Conservation (phyloP, 2,888 invertebrate genomes). For the Abrostola tripartita region DNA sequence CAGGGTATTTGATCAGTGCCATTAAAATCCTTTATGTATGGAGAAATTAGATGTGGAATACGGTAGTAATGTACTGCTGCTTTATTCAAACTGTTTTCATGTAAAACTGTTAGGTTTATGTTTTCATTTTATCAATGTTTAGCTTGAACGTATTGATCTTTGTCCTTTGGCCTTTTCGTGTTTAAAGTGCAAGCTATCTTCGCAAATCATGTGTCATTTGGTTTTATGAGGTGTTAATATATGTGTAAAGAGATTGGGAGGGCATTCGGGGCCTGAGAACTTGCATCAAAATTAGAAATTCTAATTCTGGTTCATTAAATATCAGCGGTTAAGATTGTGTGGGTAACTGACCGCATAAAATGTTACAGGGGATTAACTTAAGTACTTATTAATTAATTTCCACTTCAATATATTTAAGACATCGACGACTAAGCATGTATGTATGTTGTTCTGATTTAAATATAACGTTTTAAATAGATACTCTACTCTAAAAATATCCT, state of each 20-base stretch:
- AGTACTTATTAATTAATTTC: background rate
- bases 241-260: constrained; percentile 40
- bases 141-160: constrained; percentile 29
- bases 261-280: constrained; percentile 20
- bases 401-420: too few relatives aligned
- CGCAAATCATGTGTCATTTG: constrained; percentile 44
- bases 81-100: constrained; percentile 13
- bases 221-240: constrained; percentile 43
- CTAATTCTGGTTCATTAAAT: background rate
- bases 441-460: too few relatives aligned
- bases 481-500: background rate
- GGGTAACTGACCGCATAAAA: background rate
- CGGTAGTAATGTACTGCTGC: constrained; percentile 25
- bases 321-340: background rate
- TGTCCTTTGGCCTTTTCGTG: constrained; percentile 23
- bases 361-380: background rate
- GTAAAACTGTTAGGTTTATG: constrained; percentile 16
- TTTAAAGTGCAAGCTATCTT: constrained; percentile 45
- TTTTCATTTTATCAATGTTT: constrained; percentile 11
- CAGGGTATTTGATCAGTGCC: constrained; percentile 26
- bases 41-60: constrained; percentile 34
- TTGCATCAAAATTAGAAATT: constrained; percentile 24
- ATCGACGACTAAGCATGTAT: too few relatives aligned
- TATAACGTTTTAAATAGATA: background rate
- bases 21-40: constrained; percentile 29